Conservation (phyloP, 30 jellyfish, hydroid and myxozoan species). For the Chrysaora quinquecirrha region DNA sequence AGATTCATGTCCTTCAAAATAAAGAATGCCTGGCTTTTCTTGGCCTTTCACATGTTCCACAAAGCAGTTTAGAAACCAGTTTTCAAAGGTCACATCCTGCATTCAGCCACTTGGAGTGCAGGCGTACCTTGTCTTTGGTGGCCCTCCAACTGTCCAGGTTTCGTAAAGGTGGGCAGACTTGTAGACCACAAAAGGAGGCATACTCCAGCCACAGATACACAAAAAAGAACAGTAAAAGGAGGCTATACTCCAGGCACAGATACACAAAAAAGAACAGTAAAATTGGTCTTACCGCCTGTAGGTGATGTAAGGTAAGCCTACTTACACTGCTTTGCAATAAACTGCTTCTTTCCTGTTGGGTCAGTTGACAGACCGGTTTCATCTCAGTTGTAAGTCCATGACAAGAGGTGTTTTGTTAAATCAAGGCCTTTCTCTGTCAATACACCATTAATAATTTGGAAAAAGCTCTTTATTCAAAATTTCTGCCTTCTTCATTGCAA, state of each 20-base stretch:
- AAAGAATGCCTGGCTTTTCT: slow-evolving; percentile 26
- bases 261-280: slow-evolving; percentile 48
- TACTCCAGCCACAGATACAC: slow-evolving; percentile 58
- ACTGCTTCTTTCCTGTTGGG: slow-evolving; percentile 26
- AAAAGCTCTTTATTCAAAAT: slow-evolving; percentile 50
- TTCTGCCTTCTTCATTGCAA: slow-evolving; percentile 30
- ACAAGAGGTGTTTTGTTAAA: neutral
- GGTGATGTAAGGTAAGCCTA: slow-evolving; percentile 39
- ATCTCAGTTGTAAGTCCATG: slow-evolving; percentile 6
- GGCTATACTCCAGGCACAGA: slow-evolving; percentile 56
- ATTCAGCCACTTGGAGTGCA: slow-evolving; percentile 59
- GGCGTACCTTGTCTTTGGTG: slow-evolving; percentile 18
- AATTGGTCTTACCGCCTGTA: slow-evolving; percentile 33
- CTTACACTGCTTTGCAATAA: slow-evolving; percentile 3
- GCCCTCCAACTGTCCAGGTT: slow-evolving; percentile 35
- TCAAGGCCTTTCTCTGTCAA: neutral
- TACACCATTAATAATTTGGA: neutral
- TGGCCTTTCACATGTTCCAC: slow-evolving; percentile 1
- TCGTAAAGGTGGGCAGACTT: slow-evolving; percentile 34
- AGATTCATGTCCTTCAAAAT: slow-evolving; percentile 61
- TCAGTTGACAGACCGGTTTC: slow-evolving; percentile 43
- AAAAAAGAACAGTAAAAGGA: slow-evolving; percentile 34
- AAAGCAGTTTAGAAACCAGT: slow-evolving; percentile 45
- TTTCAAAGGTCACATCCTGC: slow-evolving; percentile 34
- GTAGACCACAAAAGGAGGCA: slow-evolving; percentile 42